Evolutionary conservation across 2,888 invertebrate species (phyloP), one percentile per base, ranked within the genome.

Genomic region (Tenthredo mesomela): DNA sequence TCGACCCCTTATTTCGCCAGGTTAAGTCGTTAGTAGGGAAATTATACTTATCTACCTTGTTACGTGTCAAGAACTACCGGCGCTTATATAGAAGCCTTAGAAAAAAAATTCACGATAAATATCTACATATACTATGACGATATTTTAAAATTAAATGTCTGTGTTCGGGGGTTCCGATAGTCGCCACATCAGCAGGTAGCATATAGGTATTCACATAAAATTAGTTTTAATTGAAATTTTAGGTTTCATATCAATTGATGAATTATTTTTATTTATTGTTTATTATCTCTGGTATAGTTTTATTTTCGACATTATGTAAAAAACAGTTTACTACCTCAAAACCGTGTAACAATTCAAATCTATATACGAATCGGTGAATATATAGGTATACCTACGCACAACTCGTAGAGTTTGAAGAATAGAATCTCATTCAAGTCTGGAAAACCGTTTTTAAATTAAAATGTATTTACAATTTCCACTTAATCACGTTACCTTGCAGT

Each of bases 1-100:
- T 89, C 88, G 89, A 86, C 88, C 88, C 88, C 88, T 89, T 88
- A 87, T 89, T 89, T 88, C 87, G 85, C 84, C 84, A 78, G 84
- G 77, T 78, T 82, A 58, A 80, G 80, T 61, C 61, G 58, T 80
- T 80, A 61, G 80, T 61, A 61, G 40, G 61, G 61, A 80, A 80
- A 80, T 80, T 58, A 80, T 61, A 80, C 80, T 80, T 80, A 78
- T 78, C 78, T 80, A 80, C 37, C 37, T 61, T 61, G 58, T 40
- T 21, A n/a, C 61, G 37, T 80, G 58, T 40, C 61, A 40, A 58
- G 80, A 58, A 40, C 80, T 61, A 61, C 58, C 58, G 61, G 61
- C 58, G 61, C n/a, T 77, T 50, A 25, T 18, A 29, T 1, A 77
- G 77, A 47, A 40, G 71, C 71, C 77, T 77, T 50, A 29, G 50